A percentile compares a stretch with the other conserved stretches of the same genome.
These are phyloP conservation scores for Acanthococcus lagerstroemiae DNA, from an alignment of 2,888 invertebrate species.

Conservation along the genomic window DNA sequence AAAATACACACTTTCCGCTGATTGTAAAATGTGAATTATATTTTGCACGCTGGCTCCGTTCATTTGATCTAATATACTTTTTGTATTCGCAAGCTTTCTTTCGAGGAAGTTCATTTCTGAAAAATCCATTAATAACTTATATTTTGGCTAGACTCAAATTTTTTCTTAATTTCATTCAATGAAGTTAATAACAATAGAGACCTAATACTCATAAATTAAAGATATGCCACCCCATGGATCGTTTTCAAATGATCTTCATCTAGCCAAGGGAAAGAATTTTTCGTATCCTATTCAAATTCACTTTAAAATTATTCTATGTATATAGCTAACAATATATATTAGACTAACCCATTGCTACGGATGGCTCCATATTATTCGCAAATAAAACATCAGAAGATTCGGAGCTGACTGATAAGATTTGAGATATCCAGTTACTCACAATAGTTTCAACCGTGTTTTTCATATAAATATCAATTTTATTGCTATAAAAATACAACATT, in stretches of 20 bases:
- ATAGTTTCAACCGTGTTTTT: constrained; percentile 17
- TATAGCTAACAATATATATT: not conserved
- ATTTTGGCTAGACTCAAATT: not conserved
- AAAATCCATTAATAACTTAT: not conserved
- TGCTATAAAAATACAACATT: not conserved
- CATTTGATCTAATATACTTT: constrained; percentile 8
- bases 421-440: constrained; percentile 17
- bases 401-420: constrained; percentile 5
- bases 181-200: no score
- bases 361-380: constrained; percentile 3
- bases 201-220: no score
- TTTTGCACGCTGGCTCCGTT: not conserved
- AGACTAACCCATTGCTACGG: not conserved
- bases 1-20: constrained; percentile 7
- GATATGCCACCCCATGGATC: no score
- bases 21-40: not conserved
- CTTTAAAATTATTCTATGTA: no score
- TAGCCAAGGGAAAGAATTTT: no score
- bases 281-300: no score
- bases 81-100: constrained; percentile 7
- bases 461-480: constrained; percentile 1
- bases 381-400: constrained; percentile 8
- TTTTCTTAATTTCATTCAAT: not conserved
- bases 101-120: constrained; percentile 22
- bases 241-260: no score